A percentile compares a stretch with the other conserved stretches of the same genome.
phyloP scores from a whole-genome alignment of 2,888 invertebrate species.

The Candidula unifasciata region DNA sequence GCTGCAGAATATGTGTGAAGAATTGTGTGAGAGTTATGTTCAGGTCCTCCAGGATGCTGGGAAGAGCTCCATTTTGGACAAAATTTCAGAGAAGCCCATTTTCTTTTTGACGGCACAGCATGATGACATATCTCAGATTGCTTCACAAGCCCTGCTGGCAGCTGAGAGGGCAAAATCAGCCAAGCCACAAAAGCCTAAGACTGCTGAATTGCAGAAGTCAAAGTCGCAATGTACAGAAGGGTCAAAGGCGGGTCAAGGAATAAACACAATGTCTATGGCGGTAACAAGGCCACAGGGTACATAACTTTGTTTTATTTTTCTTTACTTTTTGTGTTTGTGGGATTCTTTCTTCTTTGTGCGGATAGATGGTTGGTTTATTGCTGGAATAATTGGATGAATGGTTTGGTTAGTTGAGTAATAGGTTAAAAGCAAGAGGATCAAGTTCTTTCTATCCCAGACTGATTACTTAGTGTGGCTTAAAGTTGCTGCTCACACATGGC shows the following conservation, averaged over 20 bases:
- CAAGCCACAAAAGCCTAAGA: constrained; percentile 4
- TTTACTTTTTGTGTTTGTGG: not conserved
- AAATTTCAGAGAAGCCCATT: constrained; percentile 81
- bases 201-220: constrained; percentile 12
- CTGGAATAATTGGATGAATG: too few relatives aligned
- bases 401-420: too few relatives aligned
- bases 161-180: not conserved
- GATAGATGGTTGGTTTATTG: too few relatives aligned
- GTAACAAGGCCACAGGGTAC: constrained; percentile 30
- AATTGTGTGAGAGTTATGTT: constrained; percentile 73
- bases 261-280: not conserved
- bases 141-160: constrained; percentile 21
- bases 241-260: not conserved
- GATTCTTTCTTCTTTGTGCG: too few relatives aligned
- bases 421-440: too few relatives aligned
- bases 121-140: constrained; percentile 79
- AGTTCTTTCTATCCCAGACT: too few relatives aligned
- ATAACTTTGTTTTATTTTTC: not conserved
- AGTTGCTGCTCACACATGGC: too few relatives aligned
- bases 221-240: not conserved
- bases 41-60: constrained; percentile 73
- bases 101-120: constrained; percentile 82
- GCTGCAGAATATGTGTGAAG: constrained; percentile 71
- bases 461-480: too few relatives aligned
- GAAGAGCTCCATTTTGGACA: constrained; percentile 71